Conservation (phyloP, 1,140 invertebrate species). For the Tribolium madens region DNA sequence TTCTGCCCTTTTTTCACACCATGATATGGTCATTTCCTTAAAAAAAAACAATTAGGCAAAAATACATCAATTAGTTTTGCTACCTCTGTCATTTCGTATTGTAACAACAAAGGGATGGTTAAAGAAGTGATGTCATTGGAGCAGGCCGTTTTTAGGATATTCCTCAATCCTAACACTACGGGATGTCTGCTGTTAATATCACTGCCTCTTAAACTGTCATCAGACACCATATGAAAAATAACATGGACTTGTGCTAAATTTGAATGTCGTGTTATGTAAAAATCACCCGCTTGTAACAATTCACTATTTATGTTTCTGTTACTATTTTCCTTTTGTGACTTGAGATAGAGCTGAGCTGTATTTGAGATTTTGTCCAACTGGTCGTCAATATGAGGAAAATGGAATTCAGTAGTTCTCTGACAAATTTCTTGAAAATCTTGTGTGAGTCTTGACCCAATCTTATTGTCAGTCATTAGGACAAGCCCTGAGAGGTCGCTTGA, state of each 20-base stretch:
- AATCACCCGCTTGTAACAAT: constrained; percentile 86
- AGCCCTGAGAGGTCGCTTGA: constrained; percentile 90
- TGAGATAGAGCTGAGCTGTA: constrained; percentile 57
- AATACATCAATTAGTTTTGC: constrained; percentile 44
- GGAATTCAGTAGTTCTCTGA: constrained; percentile 84
- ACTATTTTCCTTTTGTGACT: constrained; percentile 52
- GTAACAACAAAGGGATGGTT: constrained; percentile 91
- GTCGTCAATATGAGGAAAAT: constrained; percentile 87
- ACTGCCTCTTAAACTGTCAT: constrained; percentile 77
- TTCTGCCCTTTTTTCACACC: constrained; percentile 96
- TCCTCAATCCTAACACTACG: constrained; percentile 93
- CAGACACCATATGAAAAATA: constrained; percentile 93
- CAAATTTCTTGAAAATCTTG: constrained; percentile 77
- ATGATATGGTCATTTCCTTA: constrained; percentile 94
- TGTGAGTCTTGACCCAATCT: constrained; percentile 79
- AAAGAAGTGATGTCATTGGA: constrained; percentile 93
- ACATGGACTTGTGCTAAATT: constrained; percentile 95
- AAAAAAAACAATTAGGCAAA: constrained; percentile 55
- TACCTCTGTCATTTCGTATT: constrained; percentile 95
- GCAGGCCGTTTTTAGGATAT: constrained; percentile 95
- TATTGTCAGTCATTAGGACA: constrained; percentile 86
- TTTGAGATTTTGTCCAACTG: constrained; percentile 81
- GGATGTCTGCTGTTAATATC: constrained; percentile 97
- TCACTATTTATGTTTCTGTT: constrained; percentile 64
- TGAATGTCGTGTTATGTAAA: constrained; percentile 95